Base-by-base conservation (phyloP, 2,888 invertebrate species). In the Drosophila hawaiiensis region DNA sequence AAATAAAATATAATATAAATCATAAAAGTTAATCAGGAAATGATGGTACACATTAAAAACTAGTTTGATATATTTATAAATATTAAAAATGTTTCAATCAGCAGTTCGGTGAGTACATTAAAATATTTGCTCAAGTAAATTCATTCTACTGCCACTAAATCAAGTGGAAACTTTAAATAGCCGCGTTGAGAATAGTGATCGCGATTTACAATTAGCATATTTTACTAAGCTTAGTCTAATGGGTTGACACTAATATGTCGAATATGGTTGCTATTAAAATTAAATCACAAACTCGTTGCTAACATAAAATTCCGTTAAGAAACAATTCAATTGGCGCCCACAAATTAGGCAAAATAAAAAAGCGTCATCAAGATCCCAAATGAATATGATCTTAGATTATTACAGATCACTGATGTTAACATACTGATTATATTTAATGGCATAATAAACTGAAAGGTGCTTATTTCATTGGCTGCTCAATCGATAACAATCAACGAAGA, bases 371-470 rank as follows among this genome's bases (percentile, higher is more conserved):
- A 39, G 33, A 63, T 66, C 60, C 28, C 63, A 78, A 81, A 56
- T 63, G 47, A 37, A 49, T 52, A 58, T 33, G 28, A 35, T 60
- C 31, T 64, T 53, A 66, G 82, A 78, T 69, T 79, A 73, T 43
- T 16, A 28, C 19, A n/a, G 73, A 68, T 47, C 64, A 68, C 64
- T 64, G 65, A 78, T 73, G 37, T 37, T 37, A 4, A 35, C 35
- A 14, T 16, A 35, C 16, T 35, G 35, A 35, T 35, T 16, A 16
- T 35, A 68, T 75, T 74, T 78, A 60, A 89, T 72, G 73, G 70
- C 65, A 70, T 65, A 70, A 84, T 90, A 81, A 89, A 76, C 80
- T 70, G 68, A 85, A 90, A 89, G 77, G 83, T 77, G 90, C 67
- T 80, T 68, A 47, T 77, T 90, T 84, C 83, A 85, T 83, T 37